phyloP scores from a whole-genome alignment of 2,888 invertebrate species.

The Sinelater perroti region DNA sequence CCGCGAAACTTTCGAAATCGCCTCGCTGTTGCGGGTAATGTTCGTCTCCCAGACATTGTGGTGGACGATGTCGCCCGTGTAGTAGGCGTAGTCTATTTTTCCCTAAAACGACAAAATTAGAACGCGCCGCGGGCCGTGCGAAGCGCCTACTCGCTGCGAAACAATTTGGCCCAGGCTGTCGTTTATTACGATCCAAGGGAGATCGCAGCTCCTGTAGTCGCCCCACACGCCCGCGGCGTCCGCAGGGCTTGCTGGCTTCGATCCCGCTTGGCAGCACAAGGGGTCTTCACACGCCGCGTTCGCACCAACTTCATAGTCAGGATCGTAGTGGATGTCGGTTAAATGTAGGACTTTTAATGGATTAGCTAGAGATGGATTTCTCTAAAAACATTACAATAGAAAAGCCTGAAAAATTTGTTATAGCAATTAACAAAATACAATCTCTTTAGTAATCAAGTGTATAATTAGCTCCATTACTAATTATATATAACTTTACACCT shows the following conservation, averaged over 20 bases:
- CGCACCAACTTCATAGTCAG: conserved; percentile 70
- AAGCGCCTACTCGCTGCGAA: conserved; percentile 29
- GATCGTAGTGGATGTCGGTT: conserved; percentile 82
- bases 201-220: conserved; percentile 80
- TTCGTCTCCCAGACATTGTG: conserved; percentile 91
- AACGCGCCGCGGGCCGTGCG: not conserved
- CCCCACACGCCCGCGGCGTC: conserved; percentile 78
- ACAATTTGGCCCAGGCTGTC: conserved; percentile 60
- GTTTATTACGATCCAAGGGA: conserved; percentile 73
- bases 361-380: conserved; percentile 8
- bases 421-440: no score
- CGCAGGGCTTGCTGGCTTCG: conserved; percentile 54
- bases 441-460: no score
- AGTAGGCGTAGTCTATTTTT: conserved; percentile 74
- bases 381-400: no score
- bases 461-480: no score
- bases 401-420: no score
- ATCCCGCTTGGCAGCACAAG: conserved; percentile 71
- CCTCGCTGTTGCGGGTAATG: conserved; percentile 67
- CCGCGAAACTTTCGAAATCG: conserved; percentile 64
- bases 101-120: conserved; percentile 45
- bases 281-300: conserved; percentile 77
- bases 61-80: conserved; percentile 87
- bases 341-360: conserved; percentile 65
- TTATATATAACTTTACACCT: no score